Evolutionary conservation across 2,888 invertebrate genomes (phyloP), one percentile per base, ranked within the genome.

Genomic region (Machimus rusticus): DNA sequence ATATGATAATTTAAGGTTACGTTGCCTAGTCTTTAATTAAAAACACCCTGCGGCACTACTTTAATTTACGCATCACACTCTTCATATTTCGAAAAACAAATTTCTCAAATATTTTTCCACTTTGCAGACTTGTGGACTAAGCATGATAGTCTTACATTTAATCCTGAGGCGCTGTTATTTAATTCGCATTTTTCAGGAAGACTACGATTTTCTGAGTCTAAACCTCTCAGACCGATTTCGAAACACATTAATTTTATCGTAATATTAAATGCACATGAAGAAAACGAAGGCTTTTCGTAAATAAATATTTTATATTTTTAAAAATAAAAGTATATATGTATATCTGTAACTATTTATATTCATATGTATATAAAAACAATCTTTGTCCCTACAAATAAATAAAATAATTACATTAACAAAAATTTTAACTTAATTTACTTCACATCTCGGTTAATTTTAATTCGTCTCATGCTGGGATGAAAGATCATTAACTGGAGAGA

Each of bases 331-430:
- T 82, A 82, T 82, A 82, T 82, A 66, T 82, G 82, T 82, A 57
- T 82, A 82, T 82, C 82, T 82, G 82, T 66, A 82, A 82, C 82
- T 82, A 82, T 82, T 82, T 82, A 86, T 86, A 86, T 78, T 86
- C 76, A 78, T 86, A 86, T 77, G 57, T 84, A 87, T 87, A 87
- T 86, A 87, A 81, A 87, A 87, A 87, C 86, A 86, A 87, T 85
- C 87, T 87, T 87, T 87, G 85, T 86, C 86, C 87, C 87, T 87
- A 87, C 74, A 86, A 87, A 87, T 87, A 87, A 87, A 87, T 87
- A 87, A 87, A 87, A 87, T 87, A 87, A 82, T 82, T 82, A 82
- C 34, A 82, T 31, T 82, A 82, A 82, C 82, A 82, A 82, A 82
- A 82, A 39, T 19, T 31, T 55, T 81, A 82, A 82, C 82, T 82